Evolutionary conservation across 2,888 invertebrate genomes (phyloP), one percentile per base, ranked within the genome.

Genomic region (Pyrochroa serraticornis): DNA sequence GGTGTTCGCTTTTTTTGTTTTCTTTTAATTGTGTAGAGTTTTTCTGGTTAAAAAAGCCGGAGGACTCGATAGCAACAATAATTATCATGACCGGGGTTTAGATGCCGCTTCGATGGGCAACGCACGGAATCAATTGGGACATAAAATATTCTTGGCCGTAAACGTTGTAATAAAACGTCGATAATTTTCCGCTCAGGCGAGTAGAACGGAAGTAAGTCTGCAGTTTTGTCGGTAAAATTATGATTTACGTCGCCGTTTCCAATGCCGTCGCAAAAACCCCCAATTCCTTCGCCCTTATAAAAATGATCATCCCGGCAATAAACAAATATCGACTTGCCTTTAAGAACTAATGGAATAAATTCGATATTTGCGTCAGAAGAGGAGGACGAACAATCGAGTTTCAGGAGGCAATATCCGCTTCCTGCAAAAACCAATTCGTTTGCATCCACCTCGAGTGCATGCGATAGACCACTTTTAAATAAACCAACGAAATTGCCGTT

Each of bases 81-180:
- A 22, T 22, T 22, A 22, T 5, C 22, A 22, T 5, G 22, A 22
- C 22, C 22, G 22, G 22, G 5, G 22, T 5, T 22, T 22, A 2
- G 22, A 22, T 22, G 5, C 22, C 22, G 22, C 22, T 22, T 5
- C 22, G 22, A 22, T 22, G 22, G 22, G 22, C 52, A 50, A 51
- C 38, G 44, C 41, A 37, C 41, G 31, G 39, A 56, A 61, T 58
- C 60, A 61, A 61, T 61, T 51, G 60, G 41, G 30, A 47, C 57
- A 58, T 58, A 61, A 61, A 61, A 61, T 61, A 61, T 61, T 54
- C 60, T 48, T n/a, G 46, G 35, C 48, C 48, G 50, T 63, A 65
- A 65, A 65, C 62, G 65, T 38, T 60, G 60, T 58, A 62, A 65
- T 62, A 62, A 66, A 66, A 66, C 55, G 62, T 64, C 66, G 60